Evolutionary conservation across 2,888 invertebrate species (phyloP).

Genomic region (Nowickia ferox): DNA sequence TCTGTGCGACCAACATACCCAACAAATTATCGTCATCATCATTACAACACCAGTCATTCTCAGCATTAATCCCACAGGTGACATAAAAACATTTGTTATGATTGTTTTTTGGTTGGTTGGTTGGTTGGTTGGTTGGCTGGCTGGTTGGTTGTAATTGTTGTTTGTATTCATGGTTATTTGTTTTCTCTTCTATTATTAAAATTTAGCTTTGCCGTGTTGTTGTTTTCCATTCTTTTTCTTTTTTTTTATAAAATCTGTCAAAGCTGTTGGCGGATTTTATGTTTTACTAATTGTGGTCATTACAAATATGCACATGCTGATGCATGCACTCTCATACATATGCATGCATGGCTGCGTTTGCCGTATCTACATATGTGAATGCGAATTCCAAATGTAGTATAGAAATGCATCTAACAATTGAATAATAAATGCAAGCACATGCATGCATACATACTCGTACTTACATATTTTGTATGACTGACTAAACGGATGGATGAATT

Average conservation of each 20-base stretch:
- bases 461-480: slow-evolving; percentile 14
- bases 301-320: slow-evolving; percentile 19
- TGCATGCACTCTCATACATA: not conserved
- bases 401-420: slow-evolving; percentile 30
- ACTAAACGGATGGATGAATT: slow-evolving; percentile 49
- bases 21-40: not conserved
- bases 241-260: slow-evolving; percentile 28
- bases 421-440: slow-evolving; percentile 28
- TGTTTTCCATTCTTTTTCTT: not conserved
- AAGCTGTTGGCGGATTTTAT: slow-evolving; percentile 48
- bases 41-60: slow-evolving; percentile 16
- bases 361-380: not conserved
- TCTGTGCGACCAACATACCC: not conserved
- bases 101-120: not conserved
- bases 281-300: slow-evolving; percentile 59
- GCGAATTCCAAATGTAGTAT: slow-evolving; percentile 1
- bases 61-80: slow-evolving; percentile 42
- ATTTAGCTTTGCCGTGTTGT: not conserved
- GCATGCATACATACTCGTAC: too few relatives aligned
- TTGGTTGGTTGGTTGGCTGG: slow-evolving; percentile 5
- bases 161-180: slow-evolving; percentile 32
- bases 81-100: slow-evolving; percentile 46
- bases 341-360: slow-evolving; percentile 5
- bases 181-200: slow-evolving; percentile 20
- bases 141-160: slow-evolving; percentile 42